Conservation (phyloP, 2,797 vertebrate genomes). For the Sebastes oblongus region DNA sequence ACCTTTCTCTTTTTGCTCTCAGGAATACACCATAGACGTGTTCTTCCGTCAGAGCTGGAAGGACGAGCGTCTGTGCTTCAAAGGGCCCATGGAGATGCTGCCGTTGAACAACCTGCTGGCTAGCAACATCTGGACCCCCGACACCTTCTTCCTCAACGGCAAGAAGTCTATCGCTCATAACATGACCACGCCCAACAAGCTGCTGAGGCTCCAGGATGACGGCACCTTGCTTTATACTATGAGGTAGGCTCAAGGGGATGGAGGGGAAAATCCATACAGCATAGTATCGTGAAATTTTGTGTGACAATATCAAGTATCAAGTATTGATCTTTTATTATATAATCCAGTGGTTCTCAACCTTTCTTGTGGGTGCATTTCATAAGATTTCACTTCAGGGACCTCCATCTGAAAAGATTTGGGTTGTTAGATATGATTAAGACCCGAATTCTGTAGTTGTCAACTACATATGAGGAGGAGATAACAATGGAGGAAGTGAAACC, state of each 20-base stretch:
- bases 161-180: constrained; percentile 97
- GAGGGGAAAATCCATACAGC: no score
- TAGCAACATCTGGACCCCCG: constrained; percentile 96
- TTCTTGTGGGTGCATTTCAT: no score
- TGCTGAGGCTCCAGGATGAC: constrained; percentile 91
- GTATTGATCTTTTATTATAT: no score
- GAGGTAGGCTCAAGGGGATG: constrained; percentile 78
- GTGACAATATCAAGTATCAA: no score
- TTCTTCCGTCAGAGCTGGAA: constrained; percentile 98
- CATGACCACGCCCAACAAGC: constrained; percentile 97
- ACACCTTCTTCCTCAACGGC: constrained; percentile 96
- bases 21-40: constrained; percentile 97
- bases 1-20: neutral
- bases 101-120: constrained; percentile 94
- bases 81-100: constrained; percentile 94
- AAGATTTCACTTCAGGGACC: no score
- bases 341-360: no score
- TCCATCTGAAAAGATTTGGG: no score
- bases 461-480: no score
- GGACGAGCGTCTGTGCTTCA: constrained; percentile 94
- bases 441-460: no score
- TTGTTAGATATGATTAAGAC: no score
- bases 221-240: constrained; percentile 93
- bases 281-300: fast-evolving
- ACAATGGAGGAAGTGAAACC: no score